Conservation (phyloP, 2,797 vertebrate species). For the Coluber constrictor region DNA sequence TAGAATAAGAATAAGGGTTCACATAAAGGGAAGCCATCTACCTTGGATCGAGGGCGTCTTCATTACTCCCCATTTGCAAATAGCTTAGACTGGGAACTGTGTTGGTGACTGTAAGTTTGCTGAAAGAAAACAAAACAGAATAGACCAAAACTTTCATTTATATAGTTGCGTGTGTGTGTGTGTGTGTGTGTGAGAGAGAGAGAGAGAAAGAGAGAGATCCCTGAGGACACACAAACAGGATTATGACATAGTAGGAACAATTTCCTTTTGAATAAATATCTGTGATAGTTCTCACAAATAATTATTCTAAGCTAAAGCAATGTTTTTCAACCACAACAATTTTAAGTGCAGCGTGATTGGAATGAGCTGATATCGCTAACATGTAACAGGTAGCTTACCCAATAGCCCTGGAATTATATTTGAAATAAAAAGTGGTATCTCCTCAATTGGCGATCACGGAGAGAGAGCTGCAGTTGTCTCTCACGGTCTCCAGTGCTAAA, state of each 20-base stretch:
- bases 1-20: background rate
- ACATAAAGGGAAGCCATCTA: background rate
- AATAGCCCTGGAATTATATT: background rate
- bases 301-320: background rate
- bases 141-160: background rate
- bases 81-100: background rate
- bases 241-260: background rate
- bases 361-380: background rate
- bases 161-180: background rate
- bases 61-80: background rate
- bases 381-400: background rate
- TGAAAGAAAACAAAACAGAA: background rate
- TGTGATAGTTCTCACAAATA: background rate
- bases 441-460: background rate
- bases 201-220: no score
- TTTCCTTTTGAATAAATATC: background rate
- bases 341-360: background rate
- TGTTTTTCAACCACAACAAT: background rate
- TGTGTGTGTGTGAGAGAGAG: no score
- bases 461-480: background rate
- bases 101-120: background rate
- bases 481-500: background rate
- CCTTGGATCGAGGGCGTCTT: background rate
- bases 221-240: background rate
- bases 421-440: background rate